Percentiles rank a stretch among this genome's conserved stretches.
Evolutionary conservation across 2,113 vertebrate genomes (phyloP).

Genomic region (Grantiella picta): DNA sequence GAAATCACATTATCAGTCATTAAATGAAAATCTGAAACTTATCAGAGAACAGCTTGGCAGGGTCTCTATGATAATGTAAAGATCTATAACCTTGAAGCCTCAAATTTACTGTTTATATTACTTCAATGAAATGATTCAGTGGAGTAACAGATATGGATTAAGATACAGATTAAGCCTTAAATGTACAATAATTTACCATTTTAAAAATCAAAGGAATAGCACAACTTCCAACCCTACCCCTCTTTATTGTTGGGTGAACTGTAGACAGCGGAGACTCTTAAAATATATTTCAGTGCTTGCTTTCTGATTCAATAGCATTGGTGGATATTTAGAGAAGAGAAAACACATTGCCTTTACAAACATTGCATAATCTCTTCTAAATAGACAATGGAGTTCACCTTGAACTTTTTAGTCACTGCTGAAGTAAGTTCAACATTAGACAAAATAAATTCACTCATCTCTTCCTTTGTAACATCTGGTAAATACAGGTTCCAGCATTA

Average conservation of each 20-base stretch:
- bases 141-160: neutral
- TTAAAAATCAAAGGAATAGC: neutral
- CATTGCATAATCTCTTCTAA: neutral
- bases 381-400: neutral
- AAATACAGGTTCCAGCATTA: neutral
- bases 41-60: neutral
- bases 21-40: neutral
- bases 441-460: neutral
- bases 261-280: neutral
- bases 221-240: neutral
- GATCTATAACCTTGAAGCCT: neutral
- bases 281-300: neutral
- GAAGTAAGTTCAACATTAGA: neutral
- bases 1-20: neutral
- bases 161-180: accelerated
- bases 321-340: neutral
- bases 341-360: neutral
- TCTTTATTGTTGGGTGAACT: neutral
- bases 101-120: neutral
- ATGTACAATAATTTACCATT: neutral
- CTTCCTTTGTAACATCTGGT: neutral
- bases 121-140: neutral
- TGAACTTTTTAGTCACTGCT: neutral
- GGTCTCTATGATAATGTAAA: neutral
- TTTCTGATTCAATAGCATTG: neutral